A percentile compares a stretch with the other conserved stretches of the same genome.
These are phyloP conservation scores for Allolobophora icterica DNA, from an alignment of 2,888 invertebrate genomes.

Conservation along the genomic window DNA sequence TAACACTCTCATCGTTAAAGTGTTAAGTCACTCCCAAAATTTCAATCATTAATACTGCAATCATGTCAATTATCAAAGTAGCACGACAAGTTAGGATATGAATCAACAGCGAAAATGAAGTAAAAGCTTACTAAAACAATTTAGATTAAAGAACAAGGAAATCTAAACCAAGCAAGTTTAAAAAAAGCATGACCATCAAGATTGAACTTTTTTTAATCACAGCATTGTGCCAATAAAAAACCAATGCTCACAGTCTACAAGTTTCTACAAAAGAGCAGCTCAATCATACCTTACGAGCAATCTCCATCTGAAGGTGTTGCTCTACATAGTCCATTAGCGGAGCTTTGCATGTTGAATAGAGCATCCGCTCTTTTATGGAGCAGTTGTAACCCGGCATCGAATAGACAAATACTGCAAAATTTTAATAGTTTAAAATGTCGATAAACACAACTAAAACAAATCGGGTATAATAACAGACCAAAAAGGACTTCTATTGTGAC, in stretches of 20 bases:
- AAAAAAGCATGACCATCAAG: not conserved
- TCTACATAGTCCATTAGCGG: slow-evolving; percentile 85
- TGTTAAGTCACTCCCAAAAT: not conserved
- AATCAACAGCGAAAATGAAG: not conserved
- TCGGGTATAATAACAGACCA: not conserved
- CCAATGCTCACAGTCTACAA: not conserved
- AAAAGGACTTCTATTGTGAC: not conserved
- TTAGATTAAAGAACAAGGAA: not conserved
- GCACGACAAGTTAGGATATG: too few species aligned
- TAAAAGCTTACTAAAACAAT: not conserved
- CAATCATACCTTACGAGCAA: slow-evolving; percentile 83
- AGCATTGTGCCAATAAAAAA: not conserved
- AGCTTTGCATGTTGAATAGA: slow-evolving; percentile 95
- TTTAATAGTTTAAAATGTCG: not conserved
- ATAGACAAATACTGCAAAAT: slow-evolving; percentile 87
- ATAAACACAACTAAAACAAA: not conserved
- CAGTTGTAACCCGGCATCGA: slow-evolving; percentile 97
- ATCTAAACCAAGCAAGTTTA: not conserved
- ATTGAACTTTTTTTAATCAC: too few species aligned
- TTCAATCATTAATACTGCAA: too few species aligned
- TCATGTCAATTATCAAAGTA: too few species aligned
- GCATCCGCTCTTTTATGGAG: slow-evolving; percentile 95
- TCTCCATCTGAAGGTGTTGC: slow-evolving; percentile 75
- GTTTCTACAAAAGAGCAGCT: not conserved
- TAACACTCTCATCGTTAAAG: too few species aligned